Evolutionary conservation across 2,888 invertebrate species (phyloP), one percentile per base, ranked within the genome.

Genomic region (Isoperla grammatica): DNA sequence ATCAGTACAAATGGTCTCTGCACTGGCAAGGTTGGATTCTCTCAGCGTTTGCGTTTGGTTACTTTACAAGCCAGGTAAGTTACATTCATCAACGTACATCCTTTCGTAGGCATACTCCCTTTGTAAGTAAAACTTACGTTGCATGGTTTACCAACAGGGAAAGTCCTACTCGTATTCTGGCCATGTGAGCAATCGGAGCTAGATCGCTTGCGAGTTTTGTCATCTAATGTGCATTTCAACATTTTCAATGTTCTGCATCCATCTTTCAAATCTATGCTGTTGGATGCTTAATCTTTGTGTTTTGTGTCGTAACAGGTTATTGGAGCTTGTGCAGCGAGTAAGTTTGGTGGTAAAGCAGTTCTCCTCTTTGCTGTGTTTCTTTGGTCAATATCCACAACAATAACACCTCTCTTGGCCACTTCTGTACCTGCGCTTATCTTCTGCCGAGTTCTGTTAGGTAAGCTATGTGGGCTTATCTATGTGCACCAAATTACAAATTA

Each of bases 21-120:
- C 82, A 85, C 68, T 81, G 81, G 70, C 86, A 87, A 70, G 88
- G 87, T 55, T 86, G 85, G 86, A 84, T 88, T 54, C 75, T 86
- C 42, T 87, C 86, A 59, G 85, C 87, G 5, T 88, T 88, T 74
- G 85, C 87, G 37, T 82, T 86, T 63, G 88, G 88, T 29, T 88
- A 87, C 70, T 84, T 88, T 69, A 85, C 85, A 67, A 86, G 86
- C 75, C 86, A 87, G 79, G 83, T 87, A 73, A 66, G 50, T 58
- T 56, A 57, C 35, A 4, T 61, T 15, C 37, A 55, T 49, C 5
- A 15, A 45, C 6, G 17, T 48, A 48, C 4, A 19, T 48, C 49
- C n/a, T 13, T 15, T 6, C 19, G 8, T 8, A 45, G 45, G 45
- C 19, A 8, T 9, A 8, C 48, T 48, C 5, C 3, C 3, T 48